Percentiles rank a stretch among this genome's conserved stretches.
These are phyloP conservation scores for Petrophora chlorosata DNA, from an alignment of 2,888 invertebrate species.

Conservation along the genomic window DNA sequence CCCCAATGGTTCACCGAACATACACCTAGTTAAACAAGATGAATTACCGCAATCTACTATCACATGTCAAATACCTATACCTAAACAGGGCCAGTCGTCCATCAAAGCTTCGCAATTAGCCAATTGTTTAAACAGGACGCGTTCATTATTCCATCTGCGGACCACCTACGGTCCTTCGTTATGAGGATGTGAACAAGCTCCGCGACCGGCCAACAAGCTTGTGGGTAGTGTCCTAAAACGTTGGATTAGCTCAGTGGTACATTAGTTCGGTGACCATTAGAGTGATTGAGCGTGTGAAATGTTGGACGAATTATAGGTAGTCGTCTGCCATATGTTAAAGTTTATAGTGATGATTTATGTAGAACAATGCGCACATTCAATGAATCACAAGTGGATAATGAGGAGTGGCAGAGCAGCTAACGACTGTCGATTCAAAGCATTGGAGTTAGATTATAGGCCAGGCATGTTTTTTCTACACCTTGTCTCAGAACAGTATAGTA, in stretches of 20 bases:
- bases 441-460: too few relatives aligned
- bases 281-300: conserved; percentile 14
- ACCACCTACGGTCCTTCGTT: conserved; percentile 52
- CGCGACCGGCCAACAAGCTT: neutral
- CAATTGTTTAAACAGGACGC: conserved; percentile 56
- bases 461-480: too few relatives aligned
- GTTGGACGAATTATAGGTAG: conserved; percentile 1
- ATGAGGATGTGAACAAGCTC: conserved; percentile 55
- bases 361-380: too few relatives aligned
- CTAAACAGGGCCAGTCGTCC: conserved; percentile 43
- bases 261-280: conserved; percentile 6
- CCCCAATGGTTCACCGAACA: too few relatives aligned
- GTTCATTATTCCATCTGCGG: conserved; percentile 45
- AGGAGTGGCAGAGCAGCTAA: too few relatives aligned
- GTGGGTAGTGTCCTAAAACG: conserved; percentile 24
- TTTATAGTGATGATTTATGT: too few relatives aligned
- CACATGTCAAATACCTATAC: conserved; percentile 11
- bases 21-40: too few relatives aligned
- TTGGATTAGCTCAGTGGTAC: conserved; percentile 6
- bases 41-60: too few relatives aligned
- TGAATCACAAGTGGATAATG: too few relatives aligned
- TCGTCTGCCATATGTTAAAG: too few relatives aligned
- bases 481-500: too few relatives aligned
- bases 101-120: conserved; percentile 49
- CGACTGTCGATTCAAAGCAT: too few relatives aligned